These are phyloP conservation scores for Caenorhabditis briggsae DNA, from an alignment of 1,140 invertebrate genomes.

Conservation along the genomic window DNA sequence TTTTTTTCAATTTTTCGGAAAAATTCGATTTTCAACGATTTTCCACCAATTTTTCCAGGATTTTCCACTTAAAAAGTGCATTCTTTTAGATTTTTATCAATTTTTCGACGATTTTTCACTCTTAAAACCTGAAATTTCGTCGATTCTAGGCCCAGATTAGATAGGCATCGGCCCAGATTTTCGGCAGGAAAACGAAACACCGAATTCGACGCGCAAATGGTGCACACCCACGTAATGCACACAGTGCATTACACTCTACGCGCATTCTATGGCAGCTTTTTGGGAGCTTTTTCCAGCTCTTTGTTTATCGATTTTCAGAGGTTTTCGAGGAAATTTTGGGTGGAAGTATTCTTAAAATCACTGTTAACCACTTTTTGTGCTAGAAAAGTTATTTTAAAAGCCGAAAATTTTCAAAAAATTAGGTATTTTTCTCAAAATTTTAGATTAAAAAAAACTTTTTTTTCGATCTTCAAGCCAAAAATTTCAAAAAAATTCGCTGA, in stretches of 20 bases:
- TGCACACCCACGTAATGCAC: slow-evolving; percentile 50
- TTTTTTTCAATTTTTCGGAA: too few species aligned
- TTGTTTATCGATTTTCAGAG: slow-evolving; percentile 14
- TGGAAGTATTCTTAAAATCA: too few species aligned
- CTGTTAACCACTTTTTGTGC: too few species aligned
- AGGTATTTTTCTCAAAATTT: too few species aligned
- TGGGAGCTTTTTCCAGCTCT: not conserved
- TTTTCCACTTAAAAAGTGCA: too few species aligned
- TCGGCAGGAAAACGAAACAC: too few species aligned
- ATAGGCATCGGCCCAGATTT: not conserved
- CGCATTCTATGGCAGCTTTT: not conserved
- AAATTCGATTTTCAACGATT: too few species aligned
- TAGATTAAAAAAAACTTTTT: not conserved
- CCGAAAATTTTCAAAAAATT: not conserved
- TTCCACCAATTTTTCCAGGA: too few species aligned
- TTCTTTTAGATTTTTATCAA: too few species aligned
- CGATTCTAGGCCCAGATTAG: slow-evolving; percentile 10
- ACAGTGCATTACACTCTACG: slow-evolving; percentile 3
- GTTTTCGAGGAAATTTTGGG: not conserved
- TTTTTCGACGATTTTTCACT: too few species aligned
- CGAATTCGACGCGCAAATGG: slow-evolving; percentile 19
- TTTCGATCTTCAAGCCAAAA: not conserved
- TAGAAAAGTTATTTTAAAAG: too few species aligned
- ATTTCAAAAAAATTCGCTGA: too few species aligned
- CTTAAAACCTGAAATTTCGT: not conserved